Evolutionary conservation across 1,140 invertebrate genomes (phyloP).

Genomic region (Drosophila eugracilis): DNA sequence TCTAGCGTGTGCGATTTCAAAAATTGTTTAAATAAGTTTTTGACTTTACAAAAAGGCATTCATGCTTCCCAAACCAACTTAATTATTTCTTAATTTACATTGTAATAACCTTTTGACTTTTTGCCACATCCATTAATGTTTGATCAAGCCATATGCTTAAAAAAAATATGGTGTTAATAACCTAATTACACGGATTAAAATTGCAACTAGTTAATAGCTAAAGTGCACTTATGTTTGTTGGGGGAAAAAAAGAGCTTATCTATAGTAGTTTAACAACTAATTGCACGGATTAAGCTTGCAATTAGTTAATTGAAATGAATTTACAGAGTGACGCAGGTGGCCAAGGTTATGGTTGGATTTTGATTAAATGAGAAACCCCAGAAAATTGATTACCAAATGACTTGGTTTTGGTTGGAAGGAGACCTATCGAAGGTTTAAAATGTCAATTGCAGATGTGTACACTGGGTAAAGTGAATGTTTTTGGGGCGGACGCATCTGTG

Average conservation of each 20-base stretch:
- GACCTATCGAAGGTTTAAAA: slow-evolving; percentile 24
- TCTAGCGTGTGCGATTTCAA: not conserved
- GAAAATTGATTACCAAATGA: slow-evolving; percentile 41
- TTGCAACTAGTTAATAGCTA: not conserved
- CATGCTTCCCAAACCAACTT: not conserved
- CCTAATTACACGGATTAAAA: not conserved
- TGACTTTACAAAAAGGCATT: not conserved
- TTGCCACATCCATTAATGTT: not conserved
- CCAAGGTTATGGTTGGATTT: slow-evolving; percentile 6
- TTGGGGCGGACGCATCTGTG: slow-evolving; percentile 15
- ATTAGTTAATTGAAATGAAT: slow-evolving; percentile 7
- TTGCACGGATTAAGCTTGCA: not conserved
- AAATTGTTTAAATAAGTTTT: not conserved
- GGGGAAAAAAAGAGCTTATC: not conserved
- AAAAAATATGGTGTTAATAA: too few relatives aligned
- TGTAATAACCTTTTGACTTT: too few relatives aligned
- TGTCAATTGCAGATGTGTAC: slow-evolving; percentile 48
- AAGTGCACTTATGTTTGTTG: slow-evolving; percentile 3
- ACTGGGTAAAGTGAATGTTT: slow-evolving; percentile 8
- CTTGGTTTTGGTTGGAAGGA: slow-evolving; percentile 7
- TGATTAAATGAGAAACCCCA: slow-evolving; percentile 21
- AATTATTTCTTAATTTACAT: too few relatives aligned
- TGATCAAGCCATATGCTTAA: not conserved
- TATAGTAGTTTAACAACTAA: not conserved
- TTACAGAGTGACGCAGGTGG: slow-evolving; percentile 22